Evolutionary conservation across 2,888 invertebrate genomes (phyloP).

Genomic region (Cyaniris semiargus): DNA sequence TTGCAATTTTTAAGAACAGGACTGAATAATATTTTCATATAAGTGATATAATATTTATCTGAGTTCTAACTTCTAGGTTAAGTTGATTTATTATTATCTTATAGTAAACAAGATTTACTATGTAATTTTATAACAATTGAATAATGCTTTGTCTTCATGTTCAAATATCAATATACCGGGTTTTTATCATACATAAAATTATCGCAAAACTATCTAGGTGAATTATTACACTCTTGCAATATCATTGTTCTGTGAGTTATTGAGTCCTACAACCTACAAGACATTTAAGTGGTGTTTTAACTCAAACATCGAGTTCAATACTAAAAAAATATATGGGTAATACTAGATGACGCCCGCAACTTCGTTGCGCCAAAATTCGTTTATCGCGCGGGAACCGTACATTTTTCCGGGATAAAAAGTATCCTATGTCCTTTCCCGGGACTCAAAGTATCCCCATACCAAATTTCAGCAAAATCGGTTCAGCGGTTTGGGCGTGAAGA

Average conservation of each 20-base stretch:
- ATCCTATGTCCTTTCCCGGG: no score
- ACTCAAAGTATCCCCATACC: no score
- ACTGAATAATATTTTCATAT: neutral
- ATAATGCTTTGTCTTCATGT: neutral
- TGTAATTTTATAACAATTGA: neutral
- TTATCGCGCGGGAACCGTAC: no score
- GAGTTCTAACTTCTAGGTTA: neutral
- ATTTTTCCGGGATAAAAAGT: no score
- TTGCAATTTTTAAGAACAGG: neutral
- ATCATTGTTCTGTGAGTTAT: neutral
- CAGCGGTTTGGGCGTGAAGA: no score
- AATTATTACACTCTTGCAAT: neutral
- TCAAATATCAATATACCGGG: neutral
- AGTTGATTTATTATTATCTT: neutral
- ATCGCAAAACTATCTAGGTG: neutral
- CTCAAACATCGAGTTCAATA: no score
- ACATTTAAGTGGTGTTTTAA: neutral
- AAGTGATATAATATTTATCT: neutral
- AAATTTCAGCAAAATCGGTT: no score
- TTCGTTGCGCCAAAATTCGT: no score
- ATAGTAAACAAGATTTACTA: neutral
- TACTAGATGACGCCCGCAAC: no score
- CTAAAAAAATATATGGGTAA: no score
- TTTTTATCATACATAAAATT: neutral
- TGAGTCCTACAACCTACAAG: neutral